Evolutionary conservation across 2,797 vertebrate species (phyloP).

Genomic region (Microcaecilia unicolor): DNA sequence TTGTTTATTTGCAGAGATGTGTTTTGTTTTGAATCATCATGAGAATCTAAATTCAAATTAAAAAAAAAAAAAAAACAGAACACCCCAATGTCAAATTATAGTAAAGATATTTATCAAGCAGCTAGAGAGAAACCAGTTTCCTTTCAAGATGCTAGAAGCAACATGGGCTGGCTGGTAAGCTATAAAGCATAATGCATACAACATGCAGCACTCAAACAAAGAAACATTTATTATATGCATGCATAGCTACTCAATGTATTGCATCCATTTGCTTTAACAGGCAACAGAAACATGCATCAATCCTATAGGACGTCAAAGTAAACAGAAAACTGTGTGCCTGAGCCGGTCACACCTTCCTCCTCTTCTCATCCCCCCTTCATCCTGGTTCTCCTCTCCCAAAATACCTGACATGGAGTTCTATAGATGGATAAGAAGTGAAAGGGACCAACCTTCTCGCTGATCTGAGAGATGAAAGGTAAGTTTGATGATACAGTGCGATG

Average conservation of each 20-base stretch:
- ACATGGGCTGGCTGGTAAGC: no score
- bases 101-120: no score
- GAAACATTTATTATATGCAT: conserved; percentile 18
- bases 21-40: no score
- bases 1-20: no score
- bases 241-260: conserved; percentile 18
- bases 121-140: no score
- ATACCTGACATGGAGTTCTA: conserved; percentile 53
- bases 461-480: conserved; percentile 92
- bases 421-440: conserved; percentile 82
- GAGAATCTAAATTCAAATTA: no score
- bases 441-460: conserved; percentile 99
- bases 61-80: no score
- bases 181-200: conserved; percentile 28
- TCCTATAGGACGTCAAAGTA: conserved; percentile 28
- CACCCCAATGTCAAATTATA: no score
- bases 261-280: conserved; percentile 25
- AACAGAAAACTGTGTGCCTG: no score
- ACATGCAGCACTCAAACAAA: no score
- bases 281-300: conserved; percentile 38
- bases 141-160: no score
- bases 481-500: conserved; percentile 89
- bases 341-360: conserved; percentile 24
- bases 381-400: conserved; percentile 46
- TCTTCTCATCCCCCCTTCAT: conserved; percentile 35